Base-by-base conservation (phyloP, 2,888 invertebrate species). In the Aethes cnicana region DNA sequence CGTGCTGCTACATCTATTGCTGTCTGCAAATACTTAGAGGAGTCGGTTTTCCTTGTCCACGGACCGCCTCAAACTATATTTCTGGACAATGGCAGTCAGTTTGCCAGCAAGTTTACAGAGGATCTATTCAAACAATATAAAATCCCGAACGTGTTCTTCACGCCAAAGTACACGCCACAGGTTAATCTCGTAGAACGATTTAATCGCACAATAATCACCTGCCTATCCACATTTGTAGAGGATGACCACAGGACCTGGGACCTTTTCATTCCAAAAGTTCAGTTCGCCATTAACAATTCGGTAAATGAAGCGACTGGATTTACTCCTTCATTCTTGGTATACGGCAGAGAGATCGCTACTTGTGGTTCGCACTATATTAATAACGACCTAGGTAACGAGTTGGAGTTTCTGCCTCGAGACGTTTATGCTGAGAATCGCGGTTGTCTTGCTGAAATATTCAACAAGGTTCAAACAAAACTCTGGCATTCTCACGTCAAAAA, bases 121-220 rank as follows among this genome's bases (percentile, higher is more conserved):
- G 11, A 25, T 6, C 17, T 60, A 3, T 44, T 60, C 21, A 12
- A 42, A 0, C 28, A n/a, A 4, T 60, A 58, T 33, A 53, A 52
- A 0, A 47, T 56, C 6, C 60, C 61, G 6, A 56, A 56, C 14
- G 12, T 56, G 0, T 46, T 17, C 23, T 54, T 36, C 9, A 56
- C 61, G 2, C 57, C 61, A 1, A 46, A 41, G 28, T 57, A 61
- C 37, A 49, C 56, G 2, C 55, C 59, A 3, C 55, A 57, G n/a
- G 47, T 54, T 2, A 54, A 53, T 21, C 23, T 46, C 3, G 53
- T 55, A 0, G 55, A 57, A 37, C 35, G 57, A 2, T 59, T 55
- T 20, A 59, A 60, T 32, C 57, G 53, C 47, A 64, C 66, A 0
- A 62, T 63, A 8, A 54, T 60, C 5, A 60, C 56, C 0, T 16